Percentiles rank a stretch among this genome's conserved stretches.
These are phyloP conservation scores for Ectemnius cavifrons DNA, from an alignment of 2,888 invertebrate species.

Conservation along the genomic window DNA sequence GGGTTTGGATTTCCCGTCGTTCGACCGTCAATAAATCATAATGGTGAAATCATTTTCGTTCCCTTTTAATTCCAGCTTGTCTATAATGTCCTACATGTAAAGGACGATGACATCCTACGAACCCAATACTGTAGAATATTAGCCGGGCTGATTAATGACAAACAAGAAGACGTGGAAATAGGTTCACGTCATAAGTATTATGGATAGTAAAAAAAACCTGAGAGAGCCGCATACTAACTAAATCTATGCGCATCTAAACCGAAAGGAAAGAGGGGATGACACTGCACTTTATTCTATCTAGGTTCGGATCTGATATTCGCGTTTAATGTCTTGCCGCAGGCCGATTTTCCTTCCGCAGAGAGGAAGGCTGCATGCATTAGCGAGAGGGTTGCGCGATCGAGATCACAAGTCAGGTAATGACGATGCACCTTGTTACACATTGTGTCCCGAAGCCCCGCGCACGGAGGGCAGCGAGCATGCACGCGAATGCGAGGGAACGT, in stretches of 20 bases:
- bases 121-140: neutral
- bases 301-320: too few relatives aligned
- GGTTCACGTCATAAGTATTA: slow-evolving; percentile 41
- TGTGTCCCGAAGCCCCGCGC: slow-evolving; percentile 6
- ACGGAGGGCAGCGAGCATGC: slow-evolving; percentile 9
- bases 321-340: too few relatives aligned
- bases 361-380: slow-evolving; percentile 13
- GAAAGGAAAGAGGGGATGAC: too few relatives aligned
- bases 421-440: slow-evolving; percentile 33
- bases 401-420: slow-evolving; percentile 29
- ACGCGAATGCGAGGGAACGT: slow-evolving; percentile 22
- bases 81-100: too few relatives aligned
- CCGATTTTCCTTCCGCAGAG: slow-evolving; percentile 13
- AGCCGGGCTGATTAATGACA: slow-evolving; percentile 55
- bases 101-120: slow-evolving; percentile 24
- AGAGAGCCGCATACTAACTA: too few relatives aligned
- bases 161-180: slow-evolving; percentile 56
- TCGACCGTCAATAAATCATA: slow-evolving; percentile 14
- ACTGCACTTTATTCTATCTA: too few relatives aligned
- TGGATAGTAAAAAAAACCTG: too few relatives aligned
- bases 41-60: slow-evolving; percentile 37
- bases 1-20: slow-evolving; percentile 1
- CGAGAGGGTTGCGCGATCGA: slow-evolving; percentile 7
- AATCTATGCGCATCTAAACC: too few relatives aligned
- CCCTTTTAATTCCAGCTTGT: too few relatives aligned